Base-by-base conservation (phyloP, 2,113 vertebrate genomes). In the Manacus vitellinus region DNA sequence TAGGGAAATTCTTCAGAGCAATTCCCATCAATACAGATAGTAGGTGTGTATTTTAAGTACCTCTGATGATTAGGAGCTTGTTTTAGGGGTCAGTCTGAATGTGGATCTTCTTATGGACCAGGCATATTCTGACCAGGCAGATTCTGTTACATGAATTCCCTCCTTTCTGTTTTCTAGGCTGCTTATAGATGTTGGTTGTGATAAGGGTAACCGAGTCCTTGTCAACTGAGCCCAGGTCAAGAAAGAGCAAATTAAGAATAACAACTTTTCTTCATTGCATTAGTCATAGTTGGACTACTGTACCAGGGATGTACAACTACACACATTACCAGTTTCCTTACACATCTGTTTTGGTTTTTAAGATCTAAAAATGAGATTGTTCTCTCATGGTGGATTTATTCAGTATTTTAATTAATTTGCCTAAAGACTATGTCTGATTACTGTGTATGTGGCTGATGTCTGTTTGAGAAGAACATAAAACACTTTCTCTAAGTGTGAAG, bases 351-450 rank as follows among this genome's bases (percentile, higher is more conserved):
- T 84, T 59, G 23, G 58, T 84, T 77, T 93, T 71, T 82, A 63
- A 84, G 52, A 11, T 81, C 35, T 81, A 39, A 75, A 91, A 84
- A 31, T 63, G 12, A 66, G 41, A 37, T 58, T 70, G 4, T 49
- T 83, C 84, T 77, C 51, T 76, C 30, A 22, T 49, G 51, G 18
- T 82, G 52, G 59, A 56, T 74, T 81, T 83, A 72, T 92, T 93
- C 85, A 43, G 31, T 85, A 33, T 78, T 95, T 90, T 80, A 90
- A 72, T 95, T 71, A 21, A 44, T 92, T 89, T 92, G 52, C 33
- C 23, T 78, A 18, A 71, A 89, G 52, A 37, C 76, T 47, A 0
- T 81, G 47, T 86, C 44, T 93, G 71, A 70, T 39, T 77, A 44
- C 27, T 54, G 41, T 24, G 2, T 82, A 37, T 72, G 30, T 77